Conservation (phyloP, 1,140 invertebrate genomes). For the Brachionus rotundiformis region DNA sequence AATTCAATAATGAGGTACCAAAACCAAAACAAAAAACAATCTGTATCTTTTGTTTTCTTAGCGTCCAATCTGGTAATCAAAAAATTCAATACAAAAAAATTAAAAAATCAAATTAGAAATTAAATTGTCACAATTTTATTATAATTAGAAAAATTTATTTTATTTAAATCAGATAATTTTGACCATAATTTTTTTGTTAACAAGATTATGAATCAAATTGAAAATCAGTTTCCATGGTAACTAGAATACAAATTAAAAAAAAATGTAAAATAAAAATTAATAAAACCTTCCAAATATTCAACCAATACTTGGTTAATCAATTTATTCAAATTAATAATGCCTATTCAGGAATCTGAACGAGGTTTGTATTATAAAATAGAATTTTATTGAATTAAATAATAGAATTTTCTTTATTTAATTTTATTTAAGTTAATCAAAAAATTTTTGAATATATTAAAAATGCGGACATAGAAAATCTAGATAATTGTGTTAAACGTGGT, state of each 20-base stretch:
- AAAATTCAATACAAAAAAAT: too few relatives aligned
- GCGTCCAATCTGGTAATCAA: too few relatives aligned
- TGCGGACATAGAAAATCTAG: constrained; percentile 60
- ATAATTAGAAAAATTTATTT: too few relatives aligned
- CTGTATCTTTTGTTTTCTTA: too few relatives aligned
- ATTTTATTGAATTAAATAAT: not conserved
- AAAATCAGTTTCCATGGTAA: not conserved
- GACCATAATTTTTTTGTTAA: not conserved
- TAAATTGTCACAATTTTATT: too few relatives aligned
- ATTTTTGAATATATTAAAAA: constrained; percentile 62
- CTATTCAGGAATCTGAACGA: constrained; percentile 17
- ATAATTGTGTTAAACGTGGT: constrained; percentile 62
- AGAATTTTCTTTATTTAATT: constrained; percentile 12
- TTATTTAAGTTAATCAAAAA: constrained; percentile 50
- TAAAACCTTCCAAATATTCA: not conserved
- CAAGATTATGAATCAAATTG: not conserved
- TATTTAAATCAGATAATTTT: too few relatives aligned
- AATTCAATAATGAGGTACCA: too few relatives aligned
- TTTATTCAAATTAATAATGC: constrained; percentile 29
- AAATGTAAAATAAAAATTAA: not conserved
- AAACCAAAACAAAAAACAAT: too few relatives aligned
- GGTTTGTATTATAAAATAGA: not conserved
- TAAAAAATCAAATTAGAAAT: too few relatives aligned
- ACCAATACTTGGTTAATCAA: not conserved
- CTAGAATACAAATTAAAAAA: constrained; percentile 3